Conservation (phyloP, 2,888 invertebrate genomes). For the Dascillus cervinus region DNA sequence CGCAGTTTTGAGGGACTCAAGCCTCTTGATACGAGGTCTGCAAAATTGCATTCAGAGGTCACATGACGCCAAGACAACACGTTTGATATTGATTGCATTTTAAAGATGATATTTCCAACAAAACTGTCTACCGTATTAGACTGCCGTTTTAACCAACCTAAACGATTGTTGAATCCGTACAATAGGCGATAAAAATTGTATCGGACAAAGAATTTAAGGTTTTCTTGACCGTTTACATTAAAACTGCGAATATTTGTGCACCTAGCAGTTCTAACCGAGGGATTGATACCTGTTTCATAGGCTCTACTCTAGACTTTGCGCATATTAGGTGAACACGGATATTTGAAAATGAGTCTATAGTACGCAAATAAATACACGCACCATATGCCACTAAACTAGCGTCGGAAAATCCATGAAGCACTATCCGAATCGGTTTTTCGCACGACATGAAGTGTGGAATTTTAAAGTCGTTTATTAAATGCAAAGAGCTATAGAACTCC, state of each 20-base stretch:
- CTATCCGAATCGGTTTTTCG: conserved; percentile 1
- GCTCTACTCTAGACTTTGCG: conserved; percentile 11
- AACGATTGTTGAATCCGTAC: conserved; percentile 1
- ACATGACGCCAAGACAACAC: conserved; percentile 1
- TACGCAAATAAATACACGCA: conserved; percentile 17
- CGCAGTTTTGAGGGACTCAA: not conserved
- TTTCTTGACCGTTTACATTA: conserved; percentile 4
- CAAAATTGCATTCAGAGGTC: conserved; percentile 1
- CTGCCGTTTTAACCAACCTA: conserved; percentile 4
- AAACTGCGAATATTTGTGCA: conserved; percentile 6
- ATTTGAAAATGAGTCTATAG: conserved; percentile 4
- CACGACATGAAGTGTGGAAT: conserved; percentile 4
- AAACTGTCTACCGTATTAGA: conserved; percentile 3
- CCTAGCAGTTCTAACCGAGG: conserved; percentile 12
- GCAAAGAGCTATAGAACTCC: conserved; percentile 2
- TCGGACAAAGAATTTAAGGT: not conserved
- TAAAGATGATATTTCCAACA: conserved; percentile 3
- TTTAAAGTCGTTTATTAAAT: conserved; percentile 2
- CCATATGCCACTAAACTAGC: conserved; percentile 19
- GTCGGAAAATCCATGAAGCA: conserved; percentile 23
- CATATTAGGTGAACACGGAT: conserved; percentile 6
- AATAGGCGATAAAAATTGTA: conserved; percentile 2
- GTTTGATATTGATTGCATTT: conserved; percentile 1
- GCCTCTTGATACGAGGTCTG: conserved; percentile 4
- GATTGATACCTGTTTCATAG: conserved; percentile 8